Evolutionary conservation across 2,113 vertebrate genomes (phyloP).

Genomic region (Psilopsiagon aymara): DNA sequence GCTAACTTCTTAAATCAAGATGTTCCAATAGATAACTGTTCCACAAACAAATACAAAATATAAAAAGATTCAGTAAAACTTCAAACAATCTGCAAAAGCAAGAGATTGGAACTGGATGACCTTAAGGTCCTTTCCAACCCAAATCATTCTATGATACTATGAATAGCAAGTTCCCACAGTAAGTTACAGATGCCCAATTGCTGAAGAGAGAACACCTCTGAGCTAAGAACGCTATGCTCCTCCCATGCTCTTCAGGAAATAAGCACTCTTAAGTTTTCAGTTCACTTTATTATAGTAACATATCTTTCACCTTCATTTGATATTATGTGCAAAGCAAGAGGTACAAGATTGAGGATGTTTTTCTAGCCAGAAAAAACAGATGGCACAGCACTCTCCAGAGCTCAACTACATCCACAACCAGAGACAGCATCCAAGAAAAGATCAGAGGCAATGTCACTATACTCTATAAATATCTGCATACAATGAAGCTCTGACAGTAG

Average conservation of each 20-base stretch:
- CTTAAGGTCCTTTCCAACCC: neutral
- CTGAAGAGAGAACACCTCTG: neutral
- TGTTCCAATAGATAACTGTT: neutral
- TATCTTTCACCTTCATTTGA: constrained; percentile 17
- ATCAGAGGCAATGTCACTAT: neutral
- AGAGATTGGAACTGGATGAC: neutral
- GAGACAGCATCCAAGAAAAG: constrained; percentile 1
- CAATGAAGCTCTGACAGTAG: constrained; percentile 6
- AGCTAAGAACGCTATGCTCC: neutral
- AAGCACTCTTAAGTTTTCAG: neutral
- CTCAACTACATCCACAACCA: neutral
- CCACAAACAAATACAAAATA: neutral
- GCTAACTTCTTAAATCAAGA: neutral
- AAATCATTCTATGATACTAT: neutral
- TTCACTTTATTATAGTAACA: constrained; percentile 13
- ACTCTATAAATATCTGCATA: constrained; percentile 43
- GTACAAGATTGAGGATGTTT: neutral
- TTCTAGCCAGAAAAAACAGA: constrained; percentile 28
- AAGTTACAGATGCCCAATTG: neutral
- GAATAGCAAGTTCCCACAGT: neutral
- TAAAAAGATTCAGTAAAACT: neutral
- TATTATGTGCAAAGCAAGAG: neutral
- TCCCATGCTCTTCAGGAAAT: constrained; percentile 37
- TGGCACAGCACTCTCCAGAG: constrained; percentile 19
- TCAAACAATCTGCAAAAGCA: neutral